Evolutionary conservation across 1,140 invertebrate species (phyloP).

Genomic region (Kradibia gibbosae): DNA sequence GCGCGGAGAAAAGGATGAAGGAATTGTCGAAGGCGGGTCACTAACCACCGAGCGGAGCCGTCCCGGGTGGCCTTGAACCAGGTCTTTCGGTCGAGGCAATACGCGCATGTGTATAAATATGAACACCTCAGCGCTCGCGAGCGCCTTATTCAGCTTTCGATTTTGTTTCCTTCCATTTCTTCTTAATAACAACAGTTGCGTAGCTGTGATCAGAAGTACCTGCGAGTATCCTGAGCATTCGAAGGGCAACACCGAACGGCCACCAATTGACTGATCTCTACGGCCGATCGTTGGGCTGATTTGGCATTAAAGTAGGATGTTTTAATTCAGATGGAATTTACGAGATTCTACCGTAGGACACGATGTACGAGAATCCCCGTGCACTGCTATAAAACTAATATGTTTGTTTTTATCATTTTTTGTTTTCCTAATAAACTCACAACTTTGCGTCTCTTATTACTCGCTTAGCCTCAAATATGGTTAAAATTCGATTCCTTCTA

Average conservation of each 20-base stretch:
- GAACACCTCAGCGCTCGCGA: background rate
- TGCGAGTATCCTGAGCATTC: background rate
- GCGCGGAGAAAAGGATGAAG: conserved; percentile 5
- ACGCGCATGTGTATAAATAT: background rate
- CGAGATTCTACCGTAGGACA: too few species aligned
- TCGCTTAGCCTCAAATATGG: too few species aligned
- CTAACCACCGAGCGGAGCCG: conserved; percentile 41
- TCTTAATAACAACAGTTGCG: background rate
- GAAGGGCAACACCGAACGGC: background rate
- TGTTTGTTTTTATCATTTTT: too few species aligned
- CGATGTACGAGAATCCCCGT: too few species aligned
- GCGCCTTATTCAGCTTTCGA: background rate
- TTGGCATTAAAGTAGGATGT: too few species aligned
- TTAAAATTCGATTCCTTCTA: too few species aligned
- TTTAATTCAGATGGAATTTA: background rate
- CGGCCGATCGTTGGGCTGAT: too few species aligned
- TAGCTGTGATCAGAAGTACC: background rate
- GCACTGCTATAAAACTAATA: too few species aligned
- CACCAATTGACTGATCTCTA: background rate
- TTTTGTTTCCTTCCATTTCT: conserved; percentile 17
- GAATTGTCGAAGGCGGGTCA: conserved; percentile 35
- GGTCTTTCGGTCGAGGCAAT: conserved; percentile 12
- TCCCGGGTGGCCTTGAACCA: conserved; percentile 47
- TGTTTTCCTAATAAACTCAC: too few species aligned
- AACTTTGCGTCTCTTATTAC: too few species aligned